These are phyloP conservation scores for Holothuria leucospilota DNA, from an alignment of 53 echinoderm and acorn worm species.

Conservation along the genomic window DNA sequence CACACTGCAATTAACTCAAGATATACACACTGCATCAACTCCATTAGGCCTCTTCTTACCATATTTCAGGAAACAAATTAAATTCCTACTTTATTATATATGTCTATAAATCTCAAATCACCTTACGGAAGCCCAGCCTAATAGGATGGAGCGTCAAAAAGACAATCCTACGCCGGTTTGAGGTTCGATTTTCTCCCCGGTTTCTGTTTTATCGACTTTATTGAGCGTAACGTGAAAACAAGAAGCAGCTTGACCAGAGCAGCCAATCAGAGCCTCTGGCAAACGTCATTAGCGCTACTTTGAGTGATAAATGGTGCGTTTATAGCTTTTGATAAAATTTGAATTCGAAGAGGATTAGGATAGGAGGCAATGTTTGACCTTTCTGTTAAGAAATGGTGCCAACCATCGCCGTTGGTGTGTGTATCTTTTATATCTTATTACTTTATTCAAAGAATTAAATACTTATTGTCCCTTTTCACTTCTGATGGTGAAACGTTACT, in stretches of 20 bases:
- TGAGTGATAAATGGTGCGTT: constrained; percentile 42
- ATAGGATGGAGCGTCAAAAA: background rate
- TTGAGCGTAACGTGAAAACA: constrained; percentile 21
- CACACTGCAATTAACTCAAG: too few relatives aligned
- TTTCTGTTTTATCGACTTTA: constrained; percentile 31
- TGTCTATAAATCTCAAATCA: constrained; percentile 5
- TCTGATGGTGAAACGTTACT: too few relatives aligned
- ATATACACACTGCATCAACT: too few relatives aligned
- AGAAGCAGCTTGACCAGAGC: constrained; percentile 10
- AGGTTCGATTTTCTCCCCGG: constrained; percentile 1
- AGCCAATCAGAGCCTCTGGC: constrained; percentile 15
- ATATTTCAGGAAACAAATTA: constrained; percentile 30
- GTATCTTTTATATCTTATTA: too few relatives aligned
- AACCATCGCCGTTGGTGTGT: too few relatives aligned
- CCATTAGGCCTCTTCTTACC: background rate
- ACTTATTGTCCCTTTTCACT: too few relatives aligned
- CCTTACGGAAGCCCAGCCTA: background rate
- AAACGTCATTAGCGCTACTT: constrained; percentile 30
- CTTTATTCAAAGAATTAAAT: too few relatives aligned
- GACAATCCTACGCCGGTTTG: constrained; percentile 15
- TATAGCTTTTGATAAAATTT: constrained; percentile 16
- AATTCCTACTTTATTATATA: constrained; percentile 1
- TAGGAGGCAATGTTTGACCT: constrained; percentile 1
- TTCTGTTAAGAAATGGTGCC: constrained; percentile 5
- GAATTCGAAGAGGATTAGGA: background rate